Base-by-base conservation (phyloP, 2,113 vertebrate species). In the Actinemys pallida region DNA sequence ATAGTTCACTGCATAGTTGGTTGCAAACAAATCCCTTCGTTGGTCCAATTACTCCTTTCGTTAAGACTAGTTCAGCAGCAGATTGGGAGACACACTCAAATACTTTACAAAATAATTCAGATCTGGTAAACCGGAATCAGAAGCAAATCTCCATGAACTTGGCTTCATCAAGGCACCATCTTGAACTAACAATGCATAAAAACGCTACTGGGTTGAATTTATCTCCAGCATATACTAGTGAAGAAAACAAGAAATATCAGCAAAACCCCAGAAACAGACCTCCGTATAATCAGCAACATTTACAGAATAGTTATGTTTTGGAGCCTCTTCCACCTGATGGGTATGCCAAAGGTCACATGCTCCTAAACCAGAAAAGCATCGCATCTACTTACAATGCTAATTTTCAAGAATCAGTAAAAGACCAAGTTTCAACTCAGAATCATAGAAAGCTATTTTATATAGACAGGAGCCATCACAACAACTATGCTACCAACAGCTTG, bases 401-500 rank as follows among this genome's bases (percentile, higher is more conserved):
- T 22, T 57, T 50, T 56, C 90, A 91, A 75, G 88, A 79, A 50
- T 4, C 16, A 6, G 6, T 35, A 22, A 82, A 89, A 89, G 89
- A 92, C 24, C 96, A 89, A 69, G 17, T 52, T 47, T 42, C 86
- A 2, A 12, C 65, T 93, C 81, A 27, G 89, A 65, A 85, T 5
- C 87, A 82, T 49, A 59, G 49, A 78, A 93, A 81, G 50, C 14
- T 52, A 0, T 31, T 76, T 5, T 78, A 47, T 29, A 47, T 8
- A 9, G 93, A 97, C 78, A 91, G 87, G 62, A 98, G 83, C 88
- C 97, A 97, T 45, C 92, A 78, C 91, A 96, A 80, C 90, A 95
- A 50, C 11, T 59, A 9, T 84, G 86, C 78, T 83, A 5, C 79
- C 81, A 35, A 92, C 82, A 93, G 80, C 59, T 93, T 94, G 80